Percentiles rank a stretch among this genome's conserved stretches.
These are phyloP conservation scores for Orchesella flavescens DNA, from an alignment of 2,888 invertebrate species.

Conservation along the genomic window DNA sequence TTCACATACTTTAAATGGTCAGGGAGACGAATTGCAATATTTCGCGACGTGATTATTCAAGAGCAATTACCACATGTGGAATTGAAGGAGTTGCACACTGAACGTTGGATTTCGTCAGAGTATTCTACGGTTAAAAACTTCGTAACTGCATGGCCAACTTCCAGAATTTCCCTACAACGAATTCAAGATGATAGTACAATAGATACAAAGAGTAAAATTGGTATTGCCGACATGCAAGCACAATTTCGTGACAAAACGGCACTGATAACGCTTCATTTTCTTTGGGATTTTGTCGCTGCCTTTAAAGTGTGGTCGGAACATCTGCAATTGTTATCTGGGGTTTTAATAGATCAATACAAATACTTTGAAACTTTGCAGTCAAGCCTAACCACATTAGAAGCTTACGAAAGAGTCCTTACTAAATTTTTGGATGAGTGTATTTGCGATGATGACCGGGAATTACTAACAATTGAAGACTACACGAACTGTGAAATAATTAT, in stretches of 20 bases:
- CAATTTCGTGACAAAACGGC: neutral
- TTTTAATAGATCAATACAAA: neutral
- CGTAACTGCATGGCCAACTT: neutral
- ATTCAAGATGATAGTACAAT: neutral
- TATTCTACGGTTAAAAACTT: slow-evolving; percentile 1
- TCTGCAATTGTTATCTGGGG: neutral
- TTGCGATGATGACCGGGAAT: too few species aligned
- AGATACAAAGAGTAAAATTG: neutral
- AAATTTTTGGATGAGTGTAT: too few species aligned
- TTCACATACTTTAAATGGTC: neutral
- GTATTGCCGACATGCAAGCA: neutral
- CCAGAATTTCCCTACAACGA: neutral
- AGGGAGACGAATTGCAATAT: neutral
- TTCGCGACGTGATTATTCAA: neutral
- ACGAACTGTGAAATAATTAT: neutral
- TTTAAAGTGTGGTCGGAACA: neutral
- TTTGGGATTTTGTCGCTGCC: neutral
- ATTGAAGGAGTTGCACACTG: too few species aligned
- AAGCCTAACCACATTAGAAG: too few species aligned
- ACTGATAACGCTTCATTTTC: neutral
- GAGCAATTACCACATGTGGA: too few species aligned
- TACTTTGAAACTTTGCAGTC: neutral
- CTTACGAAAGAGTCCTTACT: neutral
- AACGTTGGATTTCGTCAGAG: too few species aligned
- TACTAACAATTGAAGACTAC: neutral